A percentile compares a stretch with the other conserved stretches of the same genome.
Evolutionary conservation across 2,888 invertebrate species (phyloP).

Genomic region (Leucophora obtusa): DNA sequence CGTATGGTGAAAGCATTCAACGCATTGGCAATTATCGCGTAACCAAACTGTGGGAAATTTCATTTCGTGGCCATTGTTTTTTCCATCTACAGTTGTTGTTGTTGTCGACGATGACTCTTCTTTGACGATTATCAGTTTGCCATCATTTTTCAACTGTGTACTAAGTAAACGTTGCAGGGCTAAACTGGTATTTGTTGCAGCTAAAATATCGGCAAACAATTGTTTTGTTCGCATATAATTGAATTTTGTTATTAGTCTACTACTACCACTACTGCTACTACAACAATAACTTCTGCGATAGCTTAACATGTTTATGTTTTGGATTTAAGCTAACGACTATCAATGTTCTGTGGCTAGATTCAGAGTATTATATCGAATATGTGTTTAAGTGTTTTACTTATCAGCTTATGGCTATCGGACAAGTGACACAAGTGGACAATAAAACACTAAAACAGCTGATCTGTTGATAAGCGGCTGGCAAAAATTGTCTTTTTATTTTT

Average conservation of each 20-base stretch:
- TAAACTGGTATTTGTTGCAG: neutral
- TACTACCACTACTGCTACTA: neutral
- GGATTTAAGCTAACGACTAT: neutral
- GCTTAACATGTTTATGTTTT: conserved; percentile 31
- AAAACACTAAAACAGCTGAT: conserved; percentile 17
- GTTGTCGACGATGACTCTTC: conserved; percentile 10
- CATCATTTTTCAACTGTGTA: conserved; percentile 57
- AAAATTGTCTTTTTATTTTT: too few species aligned
- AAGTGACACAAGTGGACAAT: conserved; percentile 18
- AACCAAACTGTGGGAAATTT: conserved; percentile 85
- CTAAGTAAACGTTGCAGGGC: conserved; percentile 36
- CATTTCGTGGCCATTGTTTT: conserved; percentile 65
- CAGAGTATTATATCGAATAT: neutral
- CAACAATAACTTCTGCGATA: neutral
- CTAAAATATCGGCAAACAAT: neutral
- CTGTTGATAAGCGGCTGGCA: neutral
- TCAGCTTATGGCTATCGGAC: neutral
- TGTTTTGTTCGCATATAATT: conserved; percentile 18
- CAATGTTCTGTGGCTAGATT: neutral
- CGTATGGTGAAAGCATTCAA: conserved; percentile 82
- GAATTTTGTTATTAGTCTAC: conserved; percentile 22
- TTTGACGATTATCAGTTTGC: conserved; percentile 66
- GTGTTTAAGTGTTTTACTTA: neutral
- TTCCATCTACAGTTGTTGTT: neutral
- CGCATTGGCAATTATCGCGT: conserved; percentile 86